Evolutionary conservation across 2,888 invertebrate genomes (phyloP).

Genomic region (Anagyrus pseudococci): DNA sequence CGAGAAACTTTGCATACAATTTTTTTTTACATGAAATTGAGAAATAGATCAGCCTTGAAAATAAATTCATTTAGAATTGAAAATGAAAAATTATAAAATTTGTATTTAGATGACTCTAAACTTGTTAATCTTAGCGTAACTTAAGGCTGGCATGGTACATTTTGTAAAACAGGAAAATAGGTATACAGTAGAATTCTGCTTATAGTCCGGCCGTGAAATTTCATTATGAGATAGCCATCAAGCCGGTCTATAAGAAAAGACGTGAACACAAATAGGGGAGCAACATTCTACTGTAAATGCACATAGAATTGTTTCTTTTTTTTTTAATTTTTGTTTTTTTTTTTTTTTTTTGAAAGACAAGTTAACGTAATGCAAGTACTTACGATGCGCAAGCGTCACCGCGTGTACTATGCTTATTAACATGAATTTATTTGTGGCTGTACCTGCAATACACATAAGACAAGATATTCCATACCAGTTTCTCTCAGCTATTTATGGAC

Average conservation of each 20-base stretch:
- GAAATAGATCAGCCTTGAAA: background rate
- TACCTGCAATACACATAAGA: constrained; percentile 59
- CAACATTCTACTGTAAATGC: background rate
- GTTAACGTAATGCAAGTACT: constrained; percentile 51
- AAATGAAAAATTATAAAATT: background rate
- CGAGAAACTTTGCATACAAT: no score
- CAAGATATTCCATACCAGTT: constrained; percentile 52
- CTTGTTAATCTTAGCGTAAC: constrained; percentile 2
- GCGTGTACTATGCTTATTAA: constrained; percentile 56
- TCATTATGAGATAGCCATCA: background rate
- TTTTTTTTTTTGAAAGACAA: constrained; percentile 18
- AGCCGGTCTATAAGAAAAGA: background rate
- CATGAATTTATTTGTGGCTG: constrained; percentile 58
- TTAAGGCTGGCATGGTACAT: constrained; percentile 26
- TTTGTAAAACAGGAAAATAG: constrained; percentile 27
- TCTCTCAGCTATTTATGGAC: constrained; percentile 7
- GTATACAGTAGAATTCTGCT: constrained; percentile 2
- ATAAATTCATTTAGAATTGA: background rate
- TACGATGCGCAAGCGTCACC: constrained; percentile 58
- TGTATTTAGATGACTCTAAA: constrained; percentile 8
- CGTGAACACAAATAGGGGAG: background rate
- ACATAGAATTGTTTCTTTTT: no score
- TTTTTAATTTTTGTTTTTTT: constrained; percentile 6
- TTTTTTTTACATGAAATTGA: no score
- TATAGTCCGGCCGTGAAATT: background rate